These are phyloP conservation scores for Prionchulus punctatus DNA, from an alignment of 2,888 invertebrate genomes.

Conservation along the genomic window DNA sequence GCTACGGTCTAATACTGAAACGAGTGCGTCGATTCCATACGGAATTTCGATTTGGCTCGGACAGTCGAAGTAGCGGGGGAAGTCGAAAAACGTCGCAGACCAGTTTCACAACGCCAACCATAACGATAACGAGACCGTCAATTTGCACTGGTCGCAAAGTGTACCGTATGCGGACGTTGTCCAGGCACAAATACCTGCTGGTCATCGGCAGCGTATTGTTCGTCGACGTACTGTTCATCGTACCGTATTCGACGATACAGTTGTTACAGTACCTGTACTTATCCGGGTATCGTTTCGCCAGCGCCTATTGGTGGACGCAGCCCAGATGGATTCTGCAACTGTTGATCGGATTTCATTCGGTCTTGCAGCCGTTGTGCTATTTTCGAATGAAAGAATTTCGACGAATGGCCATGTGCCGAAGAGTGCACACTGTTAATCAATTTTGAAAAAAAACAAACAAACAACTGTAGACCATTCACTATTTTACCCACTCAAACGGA, in stretches of 20 bases:
- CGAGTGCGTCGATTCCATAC: slow-evolving; percentile 28
- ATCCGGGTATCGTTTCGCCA: not conserved
- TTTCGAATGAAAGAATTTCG: slow-evolving; percentile 30
- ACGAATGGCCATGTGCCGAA: too few relatives aligned
- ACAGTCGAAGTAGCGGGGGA: not conserved
- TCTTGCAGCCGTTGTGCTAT: slow-evolving; percentile 28
- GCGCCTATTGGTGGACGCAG: not conserved
- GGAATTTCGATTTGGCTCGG: too few relatives aligned
- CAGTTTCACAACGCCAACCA: too few relatives aligned
- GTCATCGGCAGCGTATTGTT: slow-evolving; percentile 29
- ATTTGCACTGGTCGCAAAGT: too few relatives aligned
- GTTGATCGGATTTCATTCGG: slow-evolving; percentile 29
- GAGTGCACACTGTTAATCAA: too few relatives aligned
- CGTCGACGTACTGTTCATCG: slow-evolving; percentile 28
- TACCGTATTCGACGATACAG: slow-evolving; percentile 24
- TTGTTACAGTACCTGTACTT: not conserved
- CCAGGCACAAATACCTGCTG: slow-evolving; percentile 29
- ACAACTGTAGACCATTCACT: too few relatives aligned
- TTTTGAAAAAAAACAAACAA: too few relatives aligned
- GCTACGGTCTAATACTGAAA: slow-evolving; percentile 23
- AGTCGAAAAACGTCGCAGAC: not conserved
- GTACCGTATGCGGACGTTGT: slow-evolving; percentile 15
- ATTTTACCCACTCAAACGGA: too few relatives aligned
- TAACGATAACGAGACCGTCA: too few relatives aligned
- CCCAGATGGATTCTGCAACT: slow-evolving; percentile 17